Percentiles rank a stretch among this genome's conserved stretches.
phyloP scores from a whole-genome alignment of 2,888 invertebrate species.

The Chrysotoxum bicinctum region DNA sequence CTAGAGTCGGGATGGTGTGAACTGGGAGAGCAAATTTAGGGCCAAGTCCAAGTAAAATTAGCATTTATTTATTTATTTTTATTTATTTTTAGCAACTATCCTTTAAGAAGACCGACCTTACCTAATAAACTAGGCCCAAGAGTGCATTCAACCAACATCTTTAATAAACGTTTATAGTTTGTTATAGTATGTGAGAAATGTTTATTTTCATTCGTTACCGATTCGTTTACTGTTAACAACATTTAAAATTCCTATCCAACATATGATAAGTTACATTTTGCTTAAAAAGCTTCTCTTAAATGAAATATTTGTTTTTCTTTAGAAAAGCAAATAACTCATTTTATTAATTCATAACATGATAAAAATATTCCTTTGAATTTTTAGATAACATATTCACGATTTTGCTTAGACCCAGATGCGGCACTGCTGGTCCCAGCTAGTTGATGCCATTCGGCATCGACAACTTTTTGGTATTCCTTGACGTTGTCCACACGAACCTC shows the following conservation, averaged over 20 bases:
- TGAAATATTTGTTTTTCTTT: background rate
- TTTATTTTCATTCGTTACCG: background rate
- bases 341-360: conserved; percentile 3
- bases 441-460: conserved; percentile 99
- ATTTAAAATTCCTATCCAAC: background rate
- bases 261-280: too few species aligned
- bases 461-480: conserved; percentile 96
- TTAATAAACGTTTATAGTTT: too few species aligned
- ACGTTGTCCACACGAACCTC: conserved; percentile 98
- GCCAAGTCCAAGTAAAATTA: too few species aligned
- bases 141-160: too few species aligned
- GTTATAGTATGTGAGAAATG: too few species aligned
- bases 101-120: too few species aligned
- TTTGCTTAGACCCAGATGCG: conserved; percentile 90
- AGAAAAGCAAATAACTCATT: background rate
- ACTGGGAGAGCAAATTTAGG: too few species aligned
- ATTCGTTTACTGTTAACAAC: background rate
- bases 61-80: too few species aligned
- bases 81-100: too few species aligned
- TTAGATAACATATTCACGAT: conserved; percentile 31
- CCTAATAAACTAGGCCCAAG: too few species aligned
- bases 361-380: conserved; percentile 38
- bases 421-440: conserved; percentile 95
- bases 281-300: background rate
- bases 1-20: too few species aligned